Base-by-base conservation (phyloP, 2,888 invertebrate species). In the Caenorhabditis becei region DNA sequence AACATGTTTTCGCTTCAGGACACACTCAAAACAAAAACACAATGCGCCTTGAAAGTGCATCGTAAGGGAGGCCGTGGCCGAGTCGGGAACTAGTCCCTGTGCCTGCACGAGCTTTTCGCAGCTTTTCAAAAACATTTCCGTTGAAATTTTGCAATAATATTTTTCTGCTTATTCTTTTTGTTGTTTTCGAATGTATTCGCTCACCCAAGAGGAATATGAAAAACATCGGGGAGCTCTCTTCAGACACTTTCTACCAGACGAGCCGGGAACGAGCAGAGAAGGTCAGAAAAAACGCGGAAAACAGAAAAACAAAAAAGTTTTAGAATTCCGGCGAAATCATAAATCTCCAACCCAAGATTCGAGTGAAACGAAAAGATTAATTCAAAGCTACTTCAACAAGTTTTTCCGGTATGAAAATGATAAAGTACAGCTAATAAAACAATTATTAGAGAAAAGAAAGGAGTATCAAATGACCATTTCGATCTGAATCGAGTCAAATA, bases 351-450 rank as follows among this genome's bases (percentile, higher is more conserved):
- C 63, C 10, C 63, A 75, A n/a, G 75, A 84, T 7, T 18, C 44
- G 10, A 56, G 61, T 18, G 65, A 75, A 49, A 83, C 79, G 28
- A 70, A 65, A 35, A 79, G 81, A 75, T 87, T 83, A 53, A 83
- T 87, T 61, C 80, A 87, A 41, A 74, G 77, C 32, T 87, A 86
- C 66, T 87, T 87, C 59, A 71, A 59, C 24, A 47, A 85, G 37
- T 87, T 87, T 53, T 77, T 87, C 51, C 79, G 77, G 87, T 86
- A 51, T 41, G 24, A 24, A 53, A 24, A 18, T 10, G 41, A 32
- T 32, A 59, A 62, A 58, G 20, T 16, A 28, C 28, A 20, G 14
- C 23, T 23, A 2, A 20, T 5, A 23, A 53, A 11, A 54, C 3
- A 26, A 2, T 54, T 14, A 24, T 41, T 28, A 81, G 84, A 26